phyloP scores from a whole-genome alignment of 2,113 vertebrate genomes.

The Myrmecobius fasciatus region DNA sequence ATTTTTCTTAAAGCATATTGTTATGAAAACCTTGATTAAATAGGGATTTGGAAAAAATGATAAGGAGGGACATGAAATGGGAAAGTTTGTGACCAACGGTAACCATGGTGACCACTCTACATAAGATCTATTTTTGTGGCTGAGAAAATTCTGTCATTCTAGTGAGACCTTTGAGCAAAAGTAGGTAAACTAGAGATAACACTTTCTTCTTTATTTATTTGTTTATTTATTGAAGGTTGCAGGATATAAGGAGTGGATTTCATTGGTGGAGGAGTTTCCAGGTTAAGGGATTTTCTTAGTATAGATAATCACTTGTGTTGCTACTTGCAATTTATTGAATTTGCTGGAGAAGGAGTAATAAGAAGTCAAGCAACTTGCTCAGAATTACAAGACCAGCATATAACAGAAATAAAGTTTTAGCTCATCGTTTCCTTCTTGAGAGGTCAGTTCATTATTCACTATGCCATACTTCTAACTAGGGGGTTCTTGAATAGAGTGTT shows the following conservation, averaged over 20 bases:
- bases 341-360: neutral
- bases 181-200: neutral
- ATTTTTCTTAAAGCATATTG: neutral
- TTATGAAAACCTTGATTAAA: neutral
- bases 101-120: constrained; percentile 41
- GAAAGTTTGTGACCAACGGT: constrained; percentile 9
- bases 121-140: constrained; percentile 20
- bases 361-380: no score
- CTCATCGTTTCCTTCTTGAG: neutral
- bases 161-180: neutral
- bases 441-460: neutral
- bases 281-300: neutral
- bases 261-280: neutral
- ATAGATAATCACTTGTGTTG: neutral
- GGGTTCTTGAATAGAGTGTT: neutral
- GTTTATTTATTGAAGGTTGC: no score
- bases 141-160: constrained; percentile 2
- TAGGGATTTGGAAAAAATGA: neutral
- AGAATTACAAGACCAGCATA: neutral
- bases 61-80: neutral
- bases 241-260: neutral
- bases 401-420: neutral
- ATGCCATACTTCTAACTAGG: neutral
- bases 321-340: neutral
- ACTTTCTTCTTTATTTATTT: neutral